A percentile compares a stretch with the other conserved stretches of the same genome.
phyloP scores from a whole-genome alignment of 1,140 invertebrate species.

The Idris sp. region DNA sequence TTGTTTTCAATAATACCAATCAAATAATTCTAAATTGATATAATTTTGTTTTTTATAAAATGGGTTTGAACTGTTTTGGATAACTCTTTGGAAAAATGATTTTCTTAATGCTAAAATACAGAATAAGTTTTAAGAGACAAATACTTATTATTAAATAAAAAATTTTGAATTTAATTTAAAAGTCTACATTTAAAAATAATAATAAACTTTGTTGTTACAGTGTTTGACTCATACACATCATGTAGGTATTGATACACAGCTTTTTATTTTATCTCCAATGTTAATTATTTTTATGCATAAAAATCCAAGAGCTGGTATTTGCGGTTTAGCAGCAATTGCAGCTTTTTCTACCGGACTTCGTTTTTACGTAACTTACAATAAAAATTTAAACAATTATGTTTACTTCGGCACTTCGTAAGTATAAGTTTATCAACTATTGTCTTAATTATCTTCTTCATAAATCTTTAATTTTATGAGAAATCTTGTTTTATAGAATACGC shows the following conservation, averaged over 20 bases:
- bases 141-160: too few species aligned
- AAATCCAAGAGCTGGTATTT: slow-evolving; percentile 80
- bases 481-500: slow-evolving; percentile 77
- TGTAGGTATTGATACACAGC: slow-evolving; percentile 90
- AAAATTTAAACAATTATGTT: slow-evolving; percentile 84
- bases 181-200: slow-evolving; percentile 5
- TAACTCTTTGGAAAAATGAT: too few species aligned
- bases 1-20: too few species aligned
- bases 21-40: too few species aligned
- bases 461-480: neutral
- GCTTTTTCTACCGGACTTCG: slow-evolving; percentile 82
- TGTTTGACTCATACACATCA: slow-evolving; percentile 86
- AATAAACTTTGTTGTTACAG: slow-evolving; percentile 71
- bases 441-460: too few species aligned
- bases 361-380: slow-evolving; percentile 82
- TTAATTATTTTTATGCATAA: slow-evolving; percentile 84
- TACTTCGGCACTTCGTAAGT: slow-evolving; percentile 86
- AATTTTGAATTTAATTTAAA: too few species aligned
- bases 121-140: too few species aligned
- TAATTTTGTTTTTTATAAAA: too few species aligned
- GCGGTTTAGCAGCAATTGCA: slow-evolving; percentile 78
- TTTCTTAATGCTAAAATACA: too few species aligned
- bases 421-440: too few species aligned
- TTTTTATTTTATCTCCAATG: slow-evolving; percentile 86
- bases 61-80: too few species aligned